Conservation (phyloP, 2,888 invertebrate species). For the Drosophila picticornis region DNA sequence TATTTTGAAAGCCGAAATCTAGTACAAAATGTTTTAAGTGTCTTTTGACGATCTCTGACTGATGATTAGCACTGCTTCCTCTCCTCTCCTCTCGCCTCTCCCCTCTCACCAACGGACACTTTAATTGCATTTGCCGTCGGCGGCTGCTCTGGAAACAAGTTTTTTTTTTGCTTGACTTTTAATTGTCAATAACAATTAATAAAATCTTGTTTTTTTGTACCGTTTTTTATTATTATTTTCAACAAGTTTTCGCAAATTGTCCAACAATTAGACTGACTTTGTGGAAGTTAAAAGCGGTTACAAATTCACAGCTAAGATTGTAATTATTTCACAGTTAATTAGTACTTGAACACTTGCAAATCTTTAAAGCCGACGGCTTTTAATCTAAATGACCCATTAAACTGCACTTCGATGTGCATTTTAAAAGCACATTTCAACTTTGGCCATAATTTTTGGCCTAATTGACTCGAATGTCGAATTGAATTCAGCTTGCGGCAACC, state of each 20-base stretch:
- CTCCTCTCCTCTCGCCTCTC: not conserved
- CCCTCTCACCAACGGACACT: not conserved
- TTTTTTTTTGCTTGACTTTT: constrained; percentile 39
- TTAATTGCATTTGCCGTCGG: constrained; percentile 70
- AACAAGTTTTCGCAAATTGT: constrained; percentile 8
- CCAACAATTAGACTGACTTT: constrained; percentile 28
- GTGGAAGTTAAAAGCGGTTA: not conserved
- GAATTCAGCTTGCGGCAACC: not conserved
- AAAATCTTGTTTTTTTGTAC: constrained; percentile 22
- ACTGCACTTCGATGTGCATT: constrained; percentile 2
- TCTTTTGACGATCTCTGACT: constrained; percentile 33
- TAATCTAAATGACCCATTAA: not conserved
- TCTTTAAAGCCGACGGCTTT: constrained; percentile 8
- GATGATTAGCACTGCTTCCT: constrained; percentile 6
- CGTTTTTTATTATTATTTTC: not conserved
- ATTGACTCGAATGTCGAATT: not conserved
- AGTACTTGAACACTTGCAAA: not conserved
- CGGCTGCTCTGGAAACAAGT: constrained; percentile 50
- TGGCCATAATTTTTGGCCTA: not conserved
- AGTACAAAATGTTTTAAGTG: constrained; percentile 16
- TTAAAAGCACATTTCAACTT: not conserved
- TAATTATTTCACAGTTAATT: constrained; percentile 1
- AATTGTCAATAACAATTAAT: constrained; percentile 64
- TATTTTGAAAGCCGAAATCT: constrained; percentile 1
- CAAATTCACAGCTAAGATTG: not conserved